Conservation (phyloP, 2,113 vertebrate species). For the Andinoacara biseriatus region DNA sequence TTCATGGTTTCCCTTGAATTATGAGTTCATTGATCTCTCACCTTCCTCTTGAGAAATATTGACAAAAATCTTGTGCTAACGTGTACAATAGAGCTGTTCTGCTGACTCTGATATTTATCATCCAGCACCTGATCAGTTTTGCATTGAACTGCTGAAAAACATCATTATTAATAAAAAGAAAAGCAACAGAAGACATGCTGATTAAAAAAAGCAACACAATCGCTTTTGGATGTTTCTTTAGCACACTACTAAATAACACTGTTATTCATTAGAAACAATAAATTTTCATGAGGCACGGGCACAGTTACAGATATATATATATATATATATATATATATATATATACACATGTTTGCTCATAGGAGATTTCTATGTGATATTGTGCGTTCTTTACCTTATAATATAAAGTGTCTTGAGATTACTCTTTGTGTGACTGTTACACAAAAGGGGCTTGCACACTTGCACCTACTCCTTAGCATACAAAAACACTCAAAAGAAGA, state of each 20-base stretch:
- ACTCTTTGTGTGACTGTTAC: background rate
- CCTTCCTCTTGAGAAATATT: conserved; percentile 25
- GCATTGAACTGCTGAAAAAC: conserved; percentile 15
- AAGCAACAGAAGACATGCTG: background rate
- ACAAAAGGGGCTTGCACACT: too few relatives aligned
- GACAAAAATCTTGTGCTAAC: conserved; percentile 41
- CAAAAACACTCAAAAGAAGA: background rate
- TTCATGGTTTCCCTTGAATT: conserved; percentile 23
- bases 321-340: too few relatives aligned
- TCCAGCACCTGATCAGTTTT: conserved; percentile 31
- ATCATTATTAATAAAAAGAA: conserved; percentile 16
- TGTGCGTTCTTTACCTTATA: too few relatives aligned
- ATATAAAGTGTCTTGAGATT: too few relatives aligned
- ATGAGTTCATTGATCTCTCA: conserved; percentile 44
- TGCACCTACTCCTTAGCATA: background rate
- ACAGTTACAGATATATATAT: background rate
- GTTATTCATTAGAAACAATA: conserved; percentile 14
- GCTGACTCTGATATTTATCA: conserved; percentile 56
- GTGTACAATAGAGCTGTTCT: conserved; percentile 18
- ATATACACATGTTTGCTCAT: too few relatives aligned
- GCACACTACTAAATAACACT: background rate
- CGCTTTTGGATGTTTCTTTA: background rate
- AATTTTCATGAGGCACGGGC: background rate
- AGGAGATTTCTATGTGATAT: too few relatives aligned
- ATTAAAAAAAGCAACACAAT: conserved; percentile 21